Evolutionary conservation across 2,113 vertebrate genomes (phyloP), one percentile per base, ranked within the genome.

Genomic region (Gymnarchus niloticus): DNA sequence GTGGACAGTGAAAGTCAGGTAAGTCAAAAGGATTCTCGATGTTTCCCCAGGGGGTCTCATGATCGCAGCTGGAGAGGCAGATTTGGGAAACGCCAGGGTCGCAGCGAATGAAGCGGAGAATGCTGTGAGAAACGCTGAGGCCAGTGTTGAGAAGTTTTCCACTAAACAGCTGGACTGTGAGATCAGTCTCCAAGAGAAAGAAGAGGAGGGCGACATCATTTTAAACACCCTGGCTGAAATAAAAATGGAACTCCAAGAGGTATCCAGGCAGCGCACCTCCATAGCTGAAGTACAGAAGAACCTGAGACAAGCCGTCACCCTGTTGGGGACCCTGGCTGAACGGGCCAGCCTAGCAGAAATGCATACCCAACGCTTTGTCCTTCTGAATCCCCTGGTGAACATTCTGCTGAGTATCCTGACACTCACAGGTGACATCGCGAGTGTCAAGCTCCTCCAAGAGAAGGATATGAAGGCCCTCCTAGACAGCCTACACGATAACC

Each of bases 251-350:
- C 25, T 12, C 57, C 59, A 61, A 25, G 25, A 61, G 28, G 61
- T 37, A 10, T 51, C 57, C 25, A 54, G n/a, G 3, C 48, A 83
- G 52, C 51, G 21, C 4, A 41, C 23, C 1, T n/a, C 33, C n/a
- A 33, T 83, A 21, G 51, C 80, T 3, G 37, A 19, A 12, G 65
- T 77, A 23, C 84, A 87, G 80, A 21, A 25, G 12, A 56, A 83
- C 28, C n/a, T 77, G 23, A 85, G 80, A 57, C n/a, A 54, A 1
- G 80, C 84, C 3, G 61, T 85, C 61, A 69, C 76, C 23, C 3
- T 83, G 12, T 59, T 87, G 17, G 61, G 87, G 23, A 54, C 23
- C 17, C 49, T 87, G 59, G 51, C 51, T 9, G 84, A 84, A 6
- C 85, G 10, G 23, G 78, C 61, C 9, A 49, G 19, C 1, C 52